phyloP scores from a whole-genome alignment of 53 echinoderm and acorn worm species.

The Astropecten irregularis region DNA sequence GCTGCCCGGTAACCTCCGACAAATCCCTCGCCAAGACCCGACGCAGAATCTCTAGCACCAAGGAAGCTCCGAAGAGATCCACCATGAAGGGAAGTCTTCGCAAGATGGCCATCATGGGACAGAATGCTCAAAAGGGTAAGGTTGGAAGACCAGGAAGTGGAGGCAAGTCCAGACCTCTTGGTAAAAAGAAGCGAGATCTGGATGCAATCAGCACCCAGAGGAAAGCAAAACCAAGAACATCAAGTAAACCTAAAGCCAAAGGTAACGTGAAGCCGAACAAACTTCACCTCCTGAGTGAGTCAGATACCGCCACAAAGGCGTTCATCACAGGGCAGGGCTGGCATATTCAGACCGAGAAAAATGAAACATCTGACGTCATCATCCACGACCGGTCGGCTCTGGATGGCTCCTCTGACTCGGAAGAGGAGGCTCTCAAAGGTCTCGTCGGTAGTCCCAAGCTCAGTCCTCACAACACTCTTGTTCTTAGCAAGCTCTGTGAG shows the following conservation, averaged over 20 bases:
- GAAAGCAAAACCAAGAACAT: slow-evolving; percentile 23
- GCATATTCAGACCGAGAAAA: slow-evolving; percentile 88
- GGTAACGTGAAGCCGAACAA: slow-evolving; percentile 14
- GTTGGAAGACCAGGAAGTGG: slow-evolving; percentile 61
- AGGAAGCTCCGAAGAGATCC: not conserved
- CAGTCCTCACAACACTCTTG: slow-evolving; percentile 81
- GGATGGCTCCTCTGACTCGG: slow-evolving; percentile 17
- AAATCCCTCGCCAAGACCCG: not conserved
- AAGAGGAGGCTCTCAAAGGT: not conserved
- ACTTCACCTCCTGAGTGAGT: slow-evolving; percentile 70
- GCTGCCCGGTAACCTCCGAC: not conserved
- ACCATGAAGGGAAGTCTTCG: slow-evolving; percentile 22
- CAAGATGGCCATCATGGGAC: slow-evolving; percentile 26
- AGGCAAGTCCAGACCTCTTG: slow-evolving; percentile 26
- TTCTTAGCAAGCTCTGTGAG: slow-evolving; percentile 64
- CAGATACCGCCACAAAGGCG: slow-evolving; percentile 76
- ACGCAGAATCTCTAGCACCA: slow-evolving; percentile 17
- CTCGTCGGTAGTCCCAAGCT: slow-evolving; percentile 42
- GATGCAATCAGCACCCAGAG: slow-evolving; percentile 22
- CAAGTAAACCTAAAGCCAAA: not conserved
- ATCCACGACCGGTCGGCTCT: slow-evolving; percentile 48
- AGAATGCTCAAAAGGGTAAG: slow-evolving; percentile 37
- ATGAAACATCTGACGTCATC: slow-evolving; percentile 86
- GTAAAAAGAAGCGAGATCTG: slow-evolving; percentile 18
- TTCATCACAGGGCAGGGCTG: slow-evolving; percentile 97